Conservation (phyloP, 2,797 vertebrate genomes). For the Pseudotriccus pelzelni region DNA sequence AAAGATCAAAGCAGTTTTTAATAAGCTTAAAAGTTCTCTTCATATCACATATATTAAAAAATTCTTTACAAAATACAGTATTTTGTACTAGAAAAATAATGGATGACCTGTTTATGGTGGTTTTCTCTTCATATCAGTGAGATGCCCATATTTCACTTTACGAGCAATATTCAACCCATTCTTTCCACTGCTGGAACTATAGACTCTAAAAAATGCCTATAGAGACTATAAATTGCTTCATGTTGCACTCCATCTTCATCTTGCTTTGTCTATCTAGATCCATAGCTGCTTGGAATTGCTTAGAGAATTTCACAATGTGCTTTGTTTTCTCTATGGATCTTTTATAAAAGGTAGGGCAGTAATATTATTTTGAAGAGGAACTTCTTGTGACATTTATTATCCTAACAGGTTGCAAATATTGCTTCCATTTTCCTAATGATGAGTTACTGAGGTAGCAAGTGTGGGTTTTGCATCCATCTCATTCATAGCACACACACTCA, state of each 20-base stretch:
- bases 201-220: neutral
- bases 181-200: neutral
- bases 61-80: neutral
- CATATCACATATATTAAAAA: neutral
- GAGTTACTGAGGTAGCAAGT: neutral
- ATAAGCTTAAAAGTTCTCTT: neutral
- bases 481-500: neutral
- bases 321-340: neutral
- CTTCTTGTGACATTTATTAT: neutral
- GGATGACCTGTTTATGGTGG: neutral
- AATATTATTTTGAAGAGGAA: neutral
- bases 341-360: neutral
- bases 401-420: neutral
- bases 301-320: neutral
- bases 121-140: neutral
- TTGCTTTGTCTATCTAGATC: neutral
- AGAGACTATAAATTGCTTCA: neutral
- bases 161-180: neutral
- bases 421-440: neutral
- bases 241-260: neutral
- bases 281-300: neutral
- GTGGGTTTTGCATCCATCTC: neutral
- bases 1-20: neutral
- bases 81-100: neutral
- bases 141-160: neutral